Evolutionary conservation across 2,113 vertebrate genomes (phyloP), one percentile per base, ranked within the genome.

Genomic region (Melanerpes aurifrons): DNA sequence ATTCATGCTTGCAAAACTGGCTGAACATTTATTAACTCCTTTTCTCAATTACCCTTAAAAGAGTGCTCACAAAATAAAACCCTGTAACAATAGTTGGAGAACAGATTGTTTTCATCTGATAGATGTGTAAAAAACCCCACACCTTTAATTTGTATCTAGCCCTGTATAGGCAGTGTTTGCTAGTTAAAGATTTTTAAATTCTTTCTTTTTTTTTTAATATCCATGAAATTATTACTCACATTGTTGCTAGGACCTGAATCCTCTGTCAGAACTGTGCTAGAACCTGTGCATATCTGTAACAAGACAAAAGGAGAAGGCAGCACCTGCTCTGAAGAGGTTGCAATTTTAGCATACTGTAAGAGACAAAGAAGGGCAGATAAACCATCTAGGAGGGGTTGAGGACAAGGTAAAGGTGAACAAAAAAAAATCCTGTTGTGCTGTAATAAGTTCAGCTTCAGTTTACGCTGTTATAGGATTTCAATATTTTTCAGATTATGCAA

Each of bases 1-100:
- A 96, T 93, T 93, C 91, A 72, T 69, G 78, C 59, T 75, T 73
- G 57, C 12, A n/a, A 94, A 96, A 96, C 96, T 90, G 8, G 89
- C 69, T 69, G 92, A 90, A 82, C 82, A 94, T 97, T 97, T 97
- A 97, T 96, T 96, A 97, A 97, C 94, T 97, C 93, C 96, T 95
- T 94, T 94, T 95, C 91, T 95, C 88, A 96, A 89, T 97, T 87
- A 90, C 80, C 80, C 90, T 95, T 83, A 94, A 95, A 95, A 89
- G 88, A 87, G 62, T 90, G 63, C 89, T 95, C 81, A 87, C 78
- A 97, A 97, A 80, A 45, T 16, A 93, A 92, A 94, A 72, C 32
- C 4, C 7, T 85, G 90, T 53, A 97, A 97, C 97, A 93, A 95
- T 96, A 96, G 35, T 25, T 79, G 78, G 82, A 87, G 94, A 93